Conservation (phyloP, 2,113 vertebrate species). For the Pseudopodoces humilis region DNA sequence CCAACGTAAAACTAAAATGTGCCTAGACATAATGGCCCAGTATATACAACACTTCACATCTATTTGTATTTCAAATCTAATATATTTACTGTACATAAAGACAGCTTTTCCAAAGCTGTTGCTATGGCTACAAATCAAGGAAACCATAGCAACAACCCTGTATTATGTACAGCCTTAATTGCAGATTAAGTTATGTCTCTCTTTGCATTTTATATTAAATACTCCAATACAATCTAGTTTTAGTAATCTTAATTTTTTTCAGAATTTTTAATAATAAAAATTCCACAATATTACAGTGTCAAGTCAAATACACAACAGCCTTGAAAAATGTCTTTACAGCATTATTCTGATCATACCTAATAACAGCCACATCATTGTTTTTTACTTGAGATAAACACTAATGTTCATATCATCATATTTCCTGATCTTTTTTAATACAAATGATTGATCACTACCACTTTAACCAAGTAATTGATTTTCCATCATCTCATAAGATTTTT, state of each 20-base stretch:
- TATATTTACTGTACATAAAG: constrained; percentile 53
- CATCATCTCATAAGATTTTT: not conserved
- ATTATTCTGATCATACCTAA: not conserved
- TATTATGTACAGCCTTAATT: constrained; percentile 66
- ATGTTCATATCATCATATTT: not conserved
- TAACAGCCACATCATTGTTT: not conserved
- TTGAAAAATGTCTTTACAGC: not conserved
- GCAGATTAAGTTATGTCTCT: constrained; percentile 38
- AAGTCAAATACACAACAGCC: not conserved
- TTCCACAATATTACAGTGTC: not conserved
- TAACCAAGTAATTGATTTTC: not conserved
- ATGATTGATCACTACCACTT: not conserved
- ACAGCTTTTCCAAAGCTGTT: constrained; percentile 64
- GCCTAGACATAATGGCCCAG: not conserved
- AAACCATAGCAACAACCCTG: constrained; percentile 66
- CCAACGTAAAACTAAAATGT: not conserved
- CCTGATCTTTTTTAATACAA: not conserved
- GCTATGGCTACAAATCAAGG: constrained; percentile 71
- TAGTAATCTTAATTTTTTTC: not conserved
- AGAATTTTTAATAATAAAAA: constrained; percentile 3
- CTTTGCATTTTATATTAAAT: constrained; percentile 53
- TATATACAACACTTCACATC: not conserved
- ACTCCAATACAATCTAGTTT: not conserved
- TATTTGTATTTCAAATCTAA: constrained; percentile 45
- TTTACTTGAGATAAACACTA: not conserved